phyloP scores from a whole-genome alignment of 2,797 vertebrate species.

The Synanceia verrucosa region DNA sequence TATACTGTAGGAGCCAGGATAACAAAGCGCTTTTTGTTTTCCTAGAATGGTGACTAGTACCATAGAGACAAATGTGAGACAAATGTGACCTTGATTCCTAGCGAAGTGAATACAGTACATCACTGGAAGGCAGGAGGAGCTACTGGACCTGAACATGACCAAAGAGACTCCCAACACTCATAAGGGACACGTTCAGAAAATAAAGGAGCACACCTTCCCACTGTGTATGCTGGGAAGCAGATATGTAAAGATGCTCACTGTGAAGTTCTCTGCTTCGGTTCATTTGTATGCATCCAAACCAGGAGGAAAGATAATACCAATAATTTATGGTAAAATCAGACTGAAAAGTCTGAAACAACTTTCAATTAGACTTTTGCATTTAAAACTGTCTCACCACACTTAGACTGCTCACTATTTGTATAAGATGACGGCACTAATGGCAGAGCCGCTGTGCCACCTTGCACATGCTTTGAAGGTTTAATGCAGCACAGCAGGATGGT shows the following conservation, averaged over 20 bases:
- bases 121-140: not conserved
- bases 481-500: conserved; percentile 31
- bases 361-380: not conserved
- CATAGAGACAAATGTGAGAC: conserved; percentile 15
- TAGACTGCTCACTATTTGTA: not conserved
- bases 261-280: not conserved
- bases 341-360: not conserved
- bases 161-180: not conserved
- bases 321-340: not conserved
- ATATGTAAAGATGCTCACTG: not conserved
- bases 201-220: not conserved
- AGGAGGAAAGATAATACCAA: not conserved
- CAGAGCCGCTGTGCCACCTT: conserved; percentile 15
- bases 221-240: not conserved
- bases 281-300: not conserved
- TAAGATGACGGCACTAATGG: conserved; percentile 8
- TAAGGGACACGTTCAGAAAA: not conserved
- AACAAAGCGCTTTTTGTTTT: conserved; percentile 11
- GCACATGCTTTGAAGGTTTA: conserved; percentile 22
- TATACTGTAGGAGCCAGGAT: not conserved
- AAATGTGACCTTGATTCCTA: conserved; percentile 19
- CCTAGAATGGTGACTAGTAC: not conserved
- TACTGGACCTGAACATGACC: not conserved
- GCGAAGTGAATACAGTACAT: conserved; percentile 9
- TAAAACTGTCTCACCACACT: not conserved